phyloP scores from a whole-genome alignment of 2,888 invertebrate genomes.

The Dasypolia templi region DNA sequence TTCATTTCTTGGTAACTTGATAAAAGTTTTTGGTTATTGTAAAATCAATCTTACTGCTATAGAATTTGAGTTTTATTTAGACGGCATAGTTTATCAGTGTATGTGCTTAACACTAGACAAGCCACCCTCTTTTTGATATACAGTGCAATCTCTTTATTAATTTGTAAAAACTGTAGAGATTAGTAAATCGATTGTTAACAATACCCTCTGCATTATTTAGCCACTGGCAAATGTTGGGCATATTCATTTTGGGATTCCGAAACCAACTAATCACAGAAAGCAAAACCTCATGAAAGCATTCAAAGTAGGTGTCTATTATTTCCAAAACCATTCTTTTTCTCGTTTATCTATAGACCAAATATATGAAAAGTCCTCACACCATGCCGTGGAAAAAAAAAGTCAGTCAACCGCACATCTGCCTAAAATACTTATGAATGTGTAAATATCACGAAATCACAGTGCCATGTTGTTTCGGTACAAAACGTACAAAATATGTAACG shows the following conservation, averaged over 20 bases:
- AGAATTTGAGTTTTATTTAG: conserved; percentile 15
- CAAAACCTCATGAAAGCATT: neutral
- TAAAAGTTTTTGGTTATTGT: no score
- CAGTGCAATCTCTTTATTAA: conserved; percentile 70
- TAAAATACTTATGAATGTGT: neutral
- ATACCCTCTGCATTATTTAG: conserved; percentile 43
- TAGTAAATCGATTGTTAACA: conserved; percentile 60
- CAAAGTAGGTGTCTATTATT: neutral
- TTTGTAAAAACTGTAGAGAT: conserved; percentile 73
- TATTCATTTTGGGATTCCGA: conserved; percentile 26
- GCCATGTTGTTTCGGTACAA: neutral
- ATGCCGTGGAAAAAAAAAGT: neutral
- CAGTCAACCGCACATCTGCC: neutral
- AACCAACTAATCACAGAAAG: neutral
- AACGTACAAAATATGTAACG: neutral
- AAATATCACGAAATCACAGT: neutral
- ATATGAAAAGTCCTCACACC: neutral
- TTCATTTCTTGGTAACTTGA: conserved; percentile 12
- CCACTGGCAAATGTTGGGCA: neutral
- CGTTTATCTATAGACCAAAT: neutral
- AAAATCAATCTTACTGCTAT: neutral
- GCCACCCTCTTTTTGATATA: conserved; percentile 50
- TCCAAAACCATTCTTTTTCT: neutral
- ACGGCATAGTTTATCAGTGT: neutral
- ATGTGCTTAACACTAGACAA: conserved; percentile 56